phyloP scores from a whole-genome alignment of 2,113 vertebrate species.

The Apteryx mantelli region DNA sequence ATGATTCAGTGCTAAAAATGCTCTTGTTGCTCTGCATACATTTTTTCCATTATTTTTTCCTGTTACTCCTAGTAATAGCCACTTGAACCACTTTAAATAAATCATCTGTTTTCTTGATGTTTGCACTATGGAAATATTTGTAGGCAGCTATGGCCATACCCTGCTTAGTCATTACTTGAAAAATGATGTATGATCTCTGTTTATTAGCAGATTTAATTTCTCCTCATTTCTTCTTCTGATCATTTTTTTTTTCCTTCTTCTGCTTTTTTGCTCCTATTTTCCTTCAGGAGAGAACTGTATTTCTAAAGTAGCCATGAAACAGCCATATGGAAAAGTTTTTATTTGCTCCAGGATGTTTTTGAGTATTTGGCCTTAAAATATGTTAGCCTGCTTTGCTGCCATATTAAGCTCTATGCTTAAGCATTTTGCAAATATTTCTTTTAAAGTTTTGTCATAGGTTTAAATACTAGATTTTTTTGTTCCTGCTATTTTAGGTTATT shows the following conservation, averaged over 20 bases:
- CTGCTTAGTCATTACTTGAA: conserved; percentile 16
- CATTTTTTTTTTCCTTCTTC: not conserved
- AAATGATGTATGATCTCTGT: not conserved
- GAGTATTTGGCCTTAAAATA: not conserved
- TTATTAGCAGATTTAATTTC: not conserved
- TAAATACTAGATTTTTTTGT: not conserved
- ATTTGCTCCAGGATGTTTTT: not conserved
- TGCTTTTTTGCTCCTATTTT: not conserved
- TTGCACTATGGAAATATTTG: not conserved
- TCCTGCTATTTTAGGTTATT: not conserved
- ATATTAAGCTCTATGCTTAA: not conserved
- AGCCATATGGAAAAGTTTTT: not conserved
- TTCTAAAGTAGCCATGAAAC: not conserved
- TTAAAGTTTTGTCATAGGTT: not conserved
- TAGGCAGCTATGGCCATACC: not conserved
- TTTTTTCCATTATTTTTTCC: not conserved
- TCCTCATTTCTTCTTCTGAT: not conserved
- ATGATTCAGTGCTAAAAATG: not conserved
- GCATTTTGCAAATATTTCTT: not conserved
- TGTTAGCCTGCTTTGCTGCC: not conserved
- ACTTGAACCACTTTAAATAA: conserved; percentile 8
- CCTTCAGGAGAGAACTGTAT: not conserved
- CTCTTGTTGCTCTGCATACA: not conserved
- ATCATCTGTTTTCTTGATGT: not conserved
- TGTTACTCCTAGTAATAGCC: not conserved